These are phyloP conservation scores for Oostethus manadensis DNA, from an alignment of 2,113 vertebrate genomes.

Conservation along the genomic window DNA sequence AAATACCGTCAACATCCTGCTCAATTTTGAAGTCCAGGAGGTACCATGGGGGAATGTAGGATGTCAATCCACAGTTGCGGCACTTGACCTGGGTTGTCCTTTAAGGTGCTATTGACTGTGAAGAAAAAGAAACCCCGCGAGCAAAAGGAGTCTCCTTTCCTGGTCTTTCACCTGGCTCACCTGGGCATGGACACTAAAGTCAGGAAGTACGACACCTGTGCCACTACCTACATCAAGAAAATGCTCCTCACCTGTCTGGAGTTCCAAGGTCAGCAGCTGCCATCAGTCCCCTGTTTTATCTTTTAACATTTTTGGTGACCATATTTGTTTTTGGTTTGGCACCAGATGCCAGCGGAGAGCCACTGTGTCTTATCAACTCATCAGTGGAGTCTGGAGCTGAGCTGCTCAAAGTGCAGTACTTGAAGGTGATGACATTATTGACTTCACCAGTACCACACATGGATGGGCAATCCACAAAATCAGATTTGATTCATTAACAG, in stretches of 20 bases:
- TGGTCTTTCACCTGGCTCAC: constrained; percentile 78
- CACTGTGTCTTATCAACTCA: constrained; percentile 82
- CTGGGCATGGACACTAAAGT: constrained; percentile 81
- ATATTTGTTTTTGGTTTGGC: neutral
- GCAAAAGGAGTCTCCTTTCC: constrained; percentile 69
- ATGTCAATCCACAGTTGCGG: neutral
- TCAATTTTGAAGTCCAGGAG: constrained; percentile 91
- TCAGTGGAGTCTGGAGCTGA: constrained; percentile 76
- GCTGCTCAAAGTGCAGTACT: constrained; percentile 88
- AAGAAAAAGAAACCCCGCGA: constrained; percentile 72
- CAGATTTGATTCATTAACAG: no score
- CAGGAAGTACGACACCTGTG: constrained; percentile 76
- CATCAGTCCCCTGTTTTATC: neutral
- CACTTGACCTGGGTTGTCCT: neutral
- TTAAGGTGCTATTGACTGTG: constrained; percentile 76
- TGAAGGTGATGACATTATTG: constrained; percentile 74
- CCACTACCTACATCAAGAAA: constrained; percentile 80
- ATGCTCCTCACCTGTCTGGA: constrained; percentile 81
- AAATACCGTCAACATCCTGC: constrained; percentile 75
- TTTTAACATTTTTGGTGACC: neutral
- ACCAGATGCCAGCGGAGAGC: constrained; percentile 75
- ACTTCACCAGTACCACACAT: neutral
- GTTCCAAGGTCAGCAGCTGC: constrained; percentile 69
- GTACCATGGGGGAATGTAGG: constrained; percentile 48
- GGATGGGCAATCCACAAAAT: no score